Evolutionary conservation across 2,797 vertebrate species (phyloP).

Genomic region (Clarias platycephalus): DNA sequence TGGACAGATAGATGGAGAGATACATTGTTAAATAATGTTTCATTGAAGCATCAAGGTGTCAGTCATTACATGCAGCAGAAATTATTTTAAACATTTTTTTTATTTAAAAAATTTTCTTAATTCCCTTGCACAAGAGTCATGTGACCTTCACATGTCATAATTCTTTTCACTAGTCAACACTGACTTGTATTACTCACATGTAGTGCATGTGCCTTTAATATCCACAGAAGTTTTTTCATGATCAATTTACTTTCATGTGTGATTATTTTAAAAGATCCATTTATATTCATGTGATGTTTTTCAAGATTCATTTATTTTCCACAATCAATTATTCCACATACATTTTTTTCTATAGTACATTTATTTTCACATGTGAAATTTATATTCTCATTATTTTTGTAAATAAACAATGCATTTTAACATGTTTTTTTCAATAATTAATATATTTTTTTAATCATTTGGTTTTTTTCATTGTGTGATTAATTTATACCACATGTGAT

Average conservation of each 20-base stretch:
- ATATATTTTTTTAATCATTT: too few species aligned
- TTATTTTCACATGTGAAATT: too few species aligned
- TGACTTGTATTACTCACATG: background rate
- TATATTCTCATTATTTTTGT: too few species aligned
- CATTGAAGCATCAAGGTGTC: background rate
- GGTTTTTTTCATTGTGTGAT: too few species aligned
- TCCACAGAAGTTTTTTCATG: too few species aligned
- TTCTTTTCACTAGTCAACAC: background rate
- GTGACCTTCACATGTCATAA: background rate
- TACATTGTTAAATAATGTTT: background rate
- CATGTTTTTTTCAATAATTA: too few species aligned
- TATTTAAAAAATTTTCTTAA: background rate
- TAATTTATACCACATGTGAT: too few species aligned
- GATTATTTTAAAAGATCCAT: background rate
- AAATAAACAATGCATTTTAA: too few species aligned
- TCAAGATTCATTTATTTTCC: too few species aligned
- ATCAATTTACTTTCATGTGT: background rate
- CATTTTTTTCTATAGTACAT: too few species aligned
- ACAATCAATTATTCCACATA: background rate
- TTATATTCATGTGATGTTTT: background rate
- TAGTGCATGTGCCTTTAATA: background rate
- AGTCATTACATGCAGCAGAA: background rate
- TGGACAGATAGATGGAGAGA: slow-evolving; percentile 36
- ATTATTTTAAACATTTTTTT: background rate
- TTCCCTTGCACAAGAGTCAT: background rate